Conservation (phyloP, 2,113 vertebrate genomes). For the Takifugu bimaculatus region DNA sequence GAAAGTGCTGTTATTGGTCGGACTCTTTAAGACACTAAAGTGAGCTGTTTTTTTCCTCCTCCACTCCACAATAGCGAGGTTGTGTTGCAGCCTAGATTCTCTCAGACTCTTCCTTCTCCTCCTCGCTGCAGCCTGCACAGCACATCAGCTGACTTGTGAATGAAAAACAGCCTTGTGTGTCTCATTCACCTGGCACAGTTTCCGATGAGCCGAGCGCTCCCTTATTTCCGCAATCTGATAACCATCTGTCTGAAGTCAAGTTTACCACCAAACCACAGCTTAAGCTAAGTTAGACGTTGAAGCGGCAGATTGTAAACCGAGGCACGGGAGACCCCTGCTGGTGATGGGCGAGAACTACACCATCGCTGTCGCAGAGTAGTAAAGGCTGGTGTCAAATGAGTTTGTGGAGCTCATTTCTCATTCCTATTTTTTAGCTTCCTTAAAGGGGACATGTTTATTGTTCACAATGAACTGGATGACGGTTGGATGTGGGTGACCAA, state of each 20-base stretch:
- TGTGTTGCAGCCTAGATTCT: background rate
- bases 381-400: background rate
- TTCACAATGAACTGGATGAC: conserved; percentile 97
- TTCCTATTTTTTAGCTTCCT: conserved; percentile 80
- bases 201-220: conserved; percentile 31
- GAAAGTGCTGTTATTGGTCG: too few species aligned
- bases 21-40: too few species aligned
- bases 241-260: conserved; percentile 49
- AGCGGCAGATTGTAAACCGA: conserved; percentile 8
- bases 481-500: conserved; percentile 99
- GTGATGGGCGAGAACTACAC: background rate
- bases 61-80: too few species aligned
- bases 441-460: conserved; percentile 99
- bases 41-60: too few species aligned
- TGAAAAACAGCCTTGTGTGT: conserved; percentile 35
- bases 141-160: conserved; percentile 38
- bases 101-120: conserved; percentile 1
- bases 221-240: conserved; percentile 50
- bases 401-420: background rate
- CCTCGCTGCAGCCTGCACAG: conserved; percentile 28
- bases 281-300: background rate
- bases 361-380: too few species aligned
- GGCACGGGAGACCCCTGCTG: conserved; percentile 54
- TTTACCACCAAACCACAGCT: conserved; percentile 15
- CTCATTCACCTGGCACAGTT: conserved; percentile 35